Evolutionary conservation across 2,113 vertebrate genomes (phyloP), one percentile per base, ranked within the genome.

Genomic region (Petrocephalus microphthalmus): DNA sequence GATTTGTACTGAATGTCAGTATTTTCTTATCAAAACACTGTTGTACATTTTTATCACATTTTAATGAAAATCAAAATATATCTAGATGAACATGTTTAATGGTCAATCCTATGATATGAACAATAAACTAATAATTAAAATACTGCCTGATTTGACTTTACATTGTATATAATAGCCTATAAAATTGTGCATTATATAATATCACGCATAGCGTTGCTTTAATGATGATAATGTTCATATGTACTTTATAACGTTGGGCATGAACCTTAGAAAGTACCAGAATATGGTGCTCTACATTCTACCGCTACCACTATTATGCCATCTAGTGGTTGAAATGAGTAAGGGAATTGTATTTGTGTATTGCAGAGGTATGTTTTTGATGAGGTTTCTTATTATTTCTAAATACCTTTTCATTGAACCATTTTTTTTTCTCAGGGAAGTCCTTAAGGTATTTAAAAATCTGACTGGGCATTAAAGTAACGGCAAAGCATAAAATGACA

Each of bases 1-100:
- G 95, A 95, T 95, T 96, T 96, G 90, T 96, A 95, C 93, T 94
- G 91, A 94, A 95, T 92, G 92, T 95, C 95, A 95, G 95, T 96
- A 96, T 96, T 96, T 96, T 96, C 94, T 91, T 95, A 96, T 94
- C 47, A 85, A 93, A 91, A 88, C 90, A 93, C 92, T 92, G 89
- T 91, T 95, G 93, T 94, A 94, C 90, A 94, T 95, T 94, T 95
- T 90, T 94, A 95, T 94, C 89, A 91, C 91, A 86, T 89, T 89
- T 91, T 94, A 95, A 94, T 92, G 92, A 91, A 93, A 89, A 93
- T 89, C 90, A 89, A 89, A 91, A 92, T 93, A 91, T 92, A 91
- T 89, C 91, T 92, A 93, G 89, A 90, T 92, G 88, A 92, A 91
- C 81, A 92, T 91, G 78, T 94, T 93, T 95, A 92, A 91, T 93